Evolutionary conservation across 2,888 invertebrate genomes (phyloP).

Genomic region (Drosophila phalerata): DNA sequence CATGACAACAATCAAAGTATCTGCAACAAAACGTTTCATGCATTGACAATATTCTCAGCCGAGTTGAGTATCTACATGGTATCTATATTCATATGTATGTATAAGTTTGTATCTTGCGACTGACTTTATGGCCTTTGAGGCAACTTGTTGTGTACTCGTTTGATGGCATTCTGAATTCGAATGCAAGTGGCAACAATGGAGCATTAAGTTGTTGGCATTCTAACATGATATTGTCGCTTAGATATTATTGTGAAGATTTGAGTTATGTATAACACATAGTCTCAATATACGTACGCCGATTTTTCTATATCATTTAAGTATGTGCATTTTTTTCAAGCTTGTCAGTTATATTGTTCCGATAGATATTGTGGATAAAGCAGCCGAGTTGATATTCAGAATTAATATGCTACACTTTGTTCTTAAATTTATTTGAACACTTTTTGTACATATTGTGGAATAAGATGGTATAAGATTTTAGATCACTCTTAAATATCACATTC

Average conservation of each 20-base stretch:
- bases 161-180: constrained; percentile 65
- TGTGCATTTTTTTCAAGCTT: neutral
- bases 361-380: no score
- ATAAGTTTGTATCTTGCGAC: constrained; percentile 35
- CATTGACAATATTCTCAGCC: constrained; percentile 58
- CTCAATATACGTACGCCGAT: no score
- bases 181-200: constrained; percentile 41
- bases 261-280: neutral
- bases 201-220: constrained; percentile 46
- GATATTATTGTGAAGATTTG: neutral
- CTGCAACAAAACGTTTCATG: constrained; percentile 37
- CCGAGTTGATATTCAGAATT: neutral
- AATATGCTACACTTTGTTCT: neutral
- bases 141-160: constrained; percentile 69
- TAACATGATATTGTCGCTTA: neutral
- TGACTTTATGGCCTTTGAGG: constrained; percentile 72
- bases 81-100: constrained; percentile 11
- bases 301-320: no score
- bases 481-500: constrained; percentile 13
- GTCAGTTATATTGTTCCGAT: no score
- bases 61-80: neutral
- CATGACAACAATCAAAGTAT: constrained; percentile 44
- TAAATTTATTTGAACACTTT: no score
- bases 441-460: no score
- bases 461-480: neutral